Percentiles rank a stretch among this genome's conserved stretches.
Conservation (phyloP, 1,140 invertebrate genomes). For the Plectus sambesii region DNA sequence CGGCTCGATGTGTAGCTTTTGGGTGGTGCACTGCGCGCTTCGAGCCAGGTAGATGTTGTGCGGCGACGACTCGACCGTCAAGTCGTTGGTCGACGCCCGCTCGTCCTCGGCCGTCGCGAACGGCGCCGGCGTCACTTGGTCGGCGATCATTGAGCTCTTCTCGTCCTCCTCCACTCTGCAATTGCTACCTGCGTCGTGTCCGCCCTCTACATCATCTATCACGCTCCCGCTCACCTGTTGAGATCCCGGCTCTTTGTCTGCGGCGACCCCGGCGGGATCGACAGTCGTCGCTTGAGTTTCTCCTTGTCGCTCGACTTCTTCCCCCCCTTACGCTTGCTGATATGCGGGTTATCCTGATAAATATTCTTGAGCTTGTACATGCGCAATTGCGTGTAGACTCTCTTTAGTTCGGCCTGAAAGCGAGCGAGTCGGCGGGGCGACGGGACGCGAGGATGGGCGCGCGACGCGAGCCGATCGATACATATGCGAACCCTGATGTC, state of each 20-base stretch:
- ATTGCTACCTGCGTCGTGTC: not conserved
- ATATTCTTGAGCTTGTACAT: conserved; percentile 74
- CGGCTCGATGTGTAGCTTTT: conserved; percentile 33
- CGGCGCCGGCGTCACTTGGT: not conserved
- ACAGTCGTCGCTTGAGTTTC: conserved; percentile 61
- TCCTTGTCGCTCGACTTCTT: conserved; percentile 74
- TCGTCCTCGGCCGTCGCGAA: conserved; percentile 10
- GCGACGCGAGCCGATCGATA: not conserved
- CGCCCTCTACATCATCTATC: not conserved
- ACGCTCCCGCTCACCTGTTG: too few relatives aligned
- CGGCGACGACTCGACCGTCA: conserved; percentile 44
- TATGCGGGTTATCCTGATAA: conserved; percentile 83
- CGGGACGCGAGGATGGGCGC: too few relatives aligned
- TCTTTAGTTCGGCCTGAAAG: conserved; percentile 67
- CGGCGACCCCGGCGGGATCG: conserved; percentile 31
- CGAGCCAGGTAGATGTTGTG: conserved; percentile 36
- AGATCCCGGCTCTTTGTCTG: conserved; percentile 32
- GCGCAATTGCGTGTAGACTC: conserved; percentile 65
- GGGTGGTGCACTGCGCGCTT: conserved; percentile 18
- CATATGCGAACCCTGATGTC: conserved; percentile 60
- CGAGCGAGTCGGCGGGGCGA: conserved; percentile 7
- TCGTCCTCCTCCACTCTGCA: not conserved
- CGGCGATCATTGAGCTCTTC: not conserved
- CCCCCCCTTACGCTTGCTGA: conserved; percentile 78
- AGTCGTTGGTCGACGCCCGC: conserved; percentile 41